Percentiles rank a stretch among this genome's conserved stretches.
Evolutionary conservation across 2,888 invertebrate genomes (phyloP).

Genomic region (Salpingus planirostris): DNA sequence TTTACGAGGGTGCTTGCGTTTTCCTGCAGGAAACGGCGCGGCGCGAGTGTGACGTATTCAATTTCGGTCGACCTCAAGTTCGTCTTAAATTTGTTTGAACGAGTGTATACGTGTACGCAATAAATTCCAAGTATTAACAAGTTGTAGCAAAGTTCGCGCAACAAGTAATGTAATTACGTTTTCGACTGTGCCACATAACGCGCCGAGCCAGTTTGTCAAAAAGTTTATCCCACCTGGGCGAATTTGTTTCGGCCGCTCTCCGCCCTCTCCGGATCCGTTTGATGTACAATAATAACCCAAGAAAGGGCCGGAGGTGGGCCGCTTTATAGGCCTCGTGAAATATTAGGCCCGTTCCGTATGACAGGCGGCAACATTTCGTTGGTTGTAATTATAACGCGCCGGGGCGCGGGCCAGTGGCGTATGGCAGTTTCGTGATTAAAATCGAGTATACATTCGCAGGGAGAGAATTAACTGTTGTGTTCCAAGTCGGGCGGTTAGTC

Average conservation of each 20-base stretch:
- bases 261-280: constrained; percentile 2
- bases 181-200: constrained; percentile 13
- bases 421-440: constrained; percentile 28
- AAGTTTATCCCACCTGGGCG: constrained; percentile 5
- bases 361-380: constrained; percentile 23
- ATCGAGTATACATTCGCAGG: constrained; percentile 22
- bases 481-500: constrained; percentile 17
- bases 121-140: constrained; percentile 16
- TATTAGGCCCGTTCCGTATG: constrained; percentile 18
- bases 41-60: constrained; percentile 4
- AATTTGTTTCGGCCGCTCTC: constrained; percentile 5
- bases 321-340: constrained; percentile 5
- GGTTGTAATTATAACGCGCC: constrained; percentile 21
- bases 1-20: not conserved
- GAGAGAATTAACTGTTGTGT: constrained; percentile 30
- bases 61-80: constrained; percentile 10
- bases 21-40: not conserved
- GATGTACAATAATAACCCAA: constrained; percentile 1
- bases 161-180: constrained; percentile 18
- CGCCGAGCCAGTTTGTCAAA: constrained; percentile 12
- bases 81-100: constrained; percentile 10
- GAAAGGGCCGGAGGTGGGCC: not conserved
- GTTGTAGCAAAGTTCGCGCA: constrained; percentile 16
- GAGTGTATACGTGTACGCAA: constrained; percentile 15
- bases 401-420: constrained; percentile 18